Percentiles rank a stretch among this genome's conserved stretches.
Evolutionary conservation across 2,888 invertebrate species (phyloP).

Genomic region (Mythimna vitellina): DNA sequence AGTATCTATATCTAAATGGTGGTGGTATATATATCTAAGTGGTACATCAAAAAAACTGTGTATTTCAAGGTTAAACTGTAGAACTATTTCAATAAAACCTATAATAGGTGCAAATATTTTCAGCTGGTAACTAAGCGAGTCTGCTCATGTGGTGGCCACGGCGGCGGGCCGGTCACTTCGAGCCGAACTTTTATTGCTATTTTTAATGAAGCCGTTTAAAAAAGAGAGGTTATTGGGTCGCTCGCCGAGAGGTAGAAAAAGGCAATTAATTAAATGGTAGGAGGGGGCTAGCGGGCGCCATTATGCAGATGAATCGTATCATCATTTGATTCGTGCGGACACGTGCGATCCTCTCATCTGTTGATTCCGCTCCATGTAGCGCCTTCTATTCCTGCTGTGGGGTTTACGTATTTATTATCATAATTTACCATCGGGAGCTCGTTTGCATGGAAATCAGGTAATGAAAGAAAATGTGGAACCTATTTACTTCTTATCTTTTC

Average conservation of each 20-base stretch:
- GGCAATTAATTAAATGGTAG: constrained; percentile 79
- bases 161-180: not conserved
- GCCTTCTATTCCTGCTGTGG: constrained; percentile 1
- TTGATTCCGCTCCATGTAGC: constrained; percentile 25
- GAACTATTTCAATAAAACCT: constrained; percentile 8
- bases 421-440: constrained; percentile 22
- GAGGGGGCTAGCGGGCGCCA: constrained; percentile 31
- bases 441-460: constrained; percentile 12
- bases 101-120: constrained; percentile 1
- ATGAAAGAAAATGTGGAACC: not conserved
- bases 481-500: constrained; percentile 17
- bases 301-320: constrained; percentile 65
- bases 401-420: constrained; percentile 18
- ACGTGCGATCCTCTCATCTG: constrained; percentile 27
- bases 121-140: not conserved
- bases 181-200: constrained; percentile 69
- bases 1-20: too few relatives aligned
- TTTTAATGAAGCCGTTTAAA: constrained; percentile 78
- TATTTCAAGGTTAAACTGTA: not conserved
- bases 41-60: not conserved
- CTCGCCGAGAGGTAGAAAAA: constrained; percentile 67
- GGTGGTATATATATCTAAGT: too few relatives aligned
- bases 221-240: constrained; percentile 74
- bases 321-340: constrained; percentile 11
- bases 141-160: not conserved